These are phyloP conservation scores for Teleopsis dalmanni DNA, from an alignment of 1,140 invertebrate genomes.

Conservation along the genomic window DNA sequence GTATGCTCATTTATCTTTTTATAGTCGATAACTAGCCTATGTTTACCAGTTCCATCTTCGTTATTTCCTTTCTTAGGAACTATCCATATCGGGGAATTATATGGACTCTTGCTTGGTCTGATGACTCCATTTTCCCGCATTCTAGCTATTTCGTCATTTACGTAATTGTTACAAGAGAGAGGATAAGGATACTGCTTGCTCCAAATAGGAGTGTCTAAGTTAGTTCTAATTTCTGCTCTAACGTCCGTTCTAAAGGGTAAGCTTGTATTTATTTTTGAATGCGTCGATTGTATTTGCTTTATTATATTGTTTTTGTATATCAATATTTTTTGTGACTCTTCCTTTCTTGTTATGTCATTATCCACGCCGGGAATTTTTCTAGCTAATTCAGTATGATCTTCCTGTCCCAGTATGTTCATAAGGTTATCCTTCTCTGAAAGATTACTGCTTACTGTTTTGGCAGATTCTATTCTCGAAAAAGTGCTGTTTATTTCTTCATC, in stretches of 20 bases:
- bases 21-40: slow-evolving; percentile 2
- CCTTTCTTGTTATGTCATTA: no score
- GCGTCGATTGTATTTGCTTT: no score
- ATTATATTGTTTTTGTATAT: no score
- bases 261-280: no score
- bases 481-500: no score
- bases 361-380: no score
- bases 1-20: slow-evolving; percentile 5
- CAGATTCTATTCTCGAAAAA: no score
- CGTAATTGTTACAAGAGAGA: not conserved
- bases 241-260: slow-evolving; percentile 3
- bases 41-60: not conserved
- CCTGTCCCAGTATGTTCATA: no score
- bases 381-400: no score
- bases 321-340: no score
- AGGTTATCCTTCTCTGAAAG: no score
- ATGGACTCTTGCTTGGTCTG: not conserved
- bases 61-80: slow-evolving; percentile 4
- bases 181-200: slow-evolving; percentile 2
- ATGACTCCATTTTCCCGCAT: not conserved
- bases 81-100: slow-evolving; percentile 7
- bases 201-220: not conserved
- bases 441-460: no score
- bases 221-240: slow-evolving; percentile 3
- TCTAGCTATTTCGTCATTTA: not conserved